phyloP scores from a whole-genome alignment of 2,797 vertebrate species.

The Zalophus californianus region DNA sequence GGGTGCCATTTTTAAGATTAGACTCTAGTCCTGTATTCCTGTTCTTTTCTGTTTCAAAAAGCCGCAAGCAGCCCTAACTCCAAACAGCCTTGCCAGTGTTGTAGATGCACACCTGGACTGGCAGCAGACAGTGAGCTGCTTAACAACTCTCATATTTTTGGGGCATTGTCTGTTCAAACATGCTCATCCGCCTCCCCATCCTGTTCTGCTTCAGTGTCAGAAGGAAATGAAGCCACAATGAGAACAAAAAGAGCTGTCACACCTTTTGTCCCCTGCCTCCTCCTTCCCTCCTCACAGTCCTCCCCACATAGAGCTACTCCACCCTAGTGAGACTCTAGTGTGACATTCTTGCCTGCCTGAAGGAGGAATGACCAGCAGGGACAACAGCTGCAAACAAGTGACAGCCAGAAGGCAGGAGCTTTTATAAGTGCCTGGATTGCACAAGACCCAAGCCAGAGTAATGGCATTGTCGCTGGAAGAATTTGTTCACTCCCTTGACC shows the following conservation, averaged over 20 bases:
- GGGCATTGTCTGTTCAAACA: constrained; percentile 5
- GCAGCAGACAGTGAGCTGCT: fast-evolving
- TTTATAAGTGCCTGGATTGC: constrained; percentile 7
- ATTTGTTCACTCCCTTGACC: constrained; percentile 90
- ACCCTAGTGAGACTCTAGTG: neutral
- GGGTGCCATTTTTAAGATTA: neutral
- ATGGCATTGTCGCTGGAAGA: constrained; percentile 90
- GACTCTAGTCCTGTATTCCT: neutral
- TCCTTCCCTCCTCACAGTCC: constrained; percentile 36
- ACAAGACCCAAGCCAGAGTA: constrained; percentile 15
- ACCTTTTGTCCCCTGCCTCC: constrained; percentile 36
- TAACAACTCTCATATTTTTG: neutral
- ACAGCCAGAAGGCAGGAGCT: neutral
- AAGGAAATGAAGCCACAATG: constrained; percentile 82
- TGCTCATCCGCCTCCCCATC: neutral
- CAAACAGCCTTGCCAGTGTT: neutral
- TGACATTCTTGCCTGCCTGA: neutral
- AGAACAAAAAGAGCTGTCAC: constrained; percentile 79
- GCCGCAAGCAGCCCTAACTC: neutral
- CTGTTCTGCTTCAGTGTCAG: constrained; percentile 63
- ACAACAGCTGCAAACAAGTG: neutral
- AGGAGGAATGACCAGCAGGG: constrained; percentile 46
- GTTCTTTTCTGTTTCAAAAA: neutral
- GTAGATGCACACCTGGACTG: neutral
- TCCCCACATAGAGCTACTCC: neutral